Evolutionary conservation across 2,888 invertebrate genomes (phyloP), one percentile per base, ranked within the genome.

Genomic region (Corbicula japonica): DNA sequence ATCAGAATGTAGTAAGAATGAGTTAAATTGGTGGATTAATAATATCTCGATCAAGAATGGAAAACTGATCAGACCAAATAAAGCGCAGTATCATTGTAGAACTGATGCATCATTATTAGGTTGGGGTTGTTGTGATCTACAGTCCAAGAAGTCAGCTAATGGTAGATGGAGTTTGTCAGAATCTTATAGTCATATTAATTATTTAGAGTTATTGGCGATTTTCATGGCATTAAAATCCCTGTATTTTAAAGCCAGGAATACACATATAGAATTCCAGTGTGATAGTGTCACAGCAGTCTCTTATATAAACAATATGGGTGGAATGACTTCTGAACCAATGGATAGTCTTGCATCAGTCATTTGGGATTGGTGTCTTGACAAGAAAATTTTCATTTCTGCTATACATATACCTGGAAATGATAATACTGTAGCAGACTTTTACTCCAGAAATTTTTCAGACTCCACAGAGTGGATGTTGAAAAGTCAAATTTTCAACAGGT

Each of bases 401-500:
- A 30, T 44, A 18, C 30, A 75, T 66, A 60, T 79, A n/a, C 54
- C 74, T 15, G 74, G 79, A 26, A 23, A 18, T 21, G 28, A 23
- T 12, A 79, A 73, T 68, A 50, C 30, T 34, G 62, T 60, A n/a
- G 80, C 71, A 34, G 80, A 83, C 72, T 71, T 30, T 44, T 56
- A 28, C 15, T 79, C 79, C 2, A 68, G 76, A 61, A 61, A 79
- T 46, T 76, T 79, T 52, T 68, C 71, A n/a, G 83, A 83, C 28
- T 50, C 75, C 18, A 79, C 65, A 26, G 79, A 71, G 26, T 80
- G 79, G 83, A 73, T 70, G 70, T 34, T 80, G 12, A 73, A 76
- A 46, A 28, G n/a, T 21, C n/a, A 56, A n/a, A 75, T 76, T 46
- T 71, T 76, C 48, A 28, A 44, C 5, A 73, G 58, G 28, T 21